Conservation (phyloP, 1,140 invertebrate species). For the Geopemphigus sp. region DNA sequence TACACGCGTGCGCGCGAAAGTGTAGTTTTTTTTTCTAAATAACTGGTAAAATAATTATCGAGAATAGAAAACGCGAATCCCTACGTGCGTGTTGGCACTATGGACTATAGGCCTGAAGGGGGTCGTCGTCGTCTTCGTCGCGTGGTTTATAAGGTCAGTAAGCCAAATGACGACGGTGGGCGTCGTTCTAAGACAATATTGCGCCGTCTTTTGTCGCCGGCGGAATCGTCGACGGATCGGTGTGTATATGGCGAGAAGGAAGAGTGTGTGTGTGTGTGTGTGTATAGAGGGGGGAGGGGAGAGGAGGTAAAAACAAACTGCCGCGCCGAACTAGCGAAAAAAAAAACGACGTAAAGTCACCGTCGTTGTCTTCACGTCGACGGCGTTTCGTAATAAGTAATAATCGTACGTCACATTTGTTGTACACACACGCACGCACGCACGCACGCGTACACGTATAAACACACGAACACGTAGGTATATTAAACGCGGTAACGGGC, state of each 20-base stretch:
- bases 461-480: no score
- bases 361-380: no score
- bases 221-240: no score
- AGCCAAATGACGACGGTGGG: conserved; percentile 34
- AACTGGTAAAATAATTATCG: not conserved
- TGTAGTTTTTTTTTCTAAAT: not conserved
- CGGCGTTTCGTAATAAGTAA: not conserved
- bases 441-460: no score
- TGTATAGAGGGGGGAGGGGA: no score
- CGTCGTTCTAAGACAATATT: not conserved
- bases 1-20: not conserved
- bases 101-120: not conserved
- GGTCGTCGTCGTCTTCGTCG: not conserved
- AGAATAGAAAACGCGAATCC: not conserved
- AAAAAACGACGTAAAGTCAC: no score
- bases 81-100: not conserved
- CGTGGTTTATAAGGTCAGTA: conserved; percentile 21
- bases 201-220: not conserved
- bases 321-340: no score
- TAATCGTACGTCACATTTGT: no score
- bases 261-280: no score
- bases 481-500: not conserved
- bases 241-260: no score
- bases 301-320: no score
- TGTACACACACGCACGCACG: no score